phyloP scores from a whole-genome alignment of 2,888 invertebrate species.

The Diplolepis rosae region DNA sequence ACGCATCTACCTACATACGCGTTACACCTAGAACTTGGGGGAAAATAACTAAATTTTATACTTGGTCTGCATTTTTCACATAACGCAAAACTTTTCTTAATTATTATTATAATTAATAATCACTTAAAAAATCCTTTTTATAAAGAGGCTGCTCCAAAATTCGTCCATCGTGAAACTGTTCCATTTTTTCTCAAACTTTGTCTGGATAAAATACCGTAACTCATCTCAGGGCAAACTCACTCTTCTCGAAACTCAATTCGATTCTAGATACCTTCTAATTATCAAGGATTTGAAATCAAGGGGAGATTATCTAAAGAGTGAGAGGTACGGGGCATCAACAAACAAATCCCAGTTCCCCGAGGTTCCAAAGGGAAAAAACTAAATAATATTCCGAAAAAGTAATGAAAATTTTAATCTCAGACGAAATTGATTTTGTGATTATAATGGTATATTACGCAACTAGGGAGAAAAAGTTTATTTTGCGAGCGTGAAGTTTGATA shows the following conservation, averaged over 20 bases:
- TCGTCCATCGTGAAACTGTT: conserved; percentile 19
- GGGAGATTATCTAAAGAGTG: neutral
- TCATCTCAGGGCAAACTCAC: conserved; percentile 18
- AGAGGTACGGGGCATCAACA: conserved; percentile 32
- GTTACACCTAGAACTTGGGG: conserved; percentile 57
- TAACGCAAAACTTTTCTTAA: neutral
- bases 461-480: no score
- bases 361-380: no score
- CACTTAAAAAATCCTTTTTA: no score
- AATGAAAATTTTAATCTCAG: no score
- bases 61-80: neutral
- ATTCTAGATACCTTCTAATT: conserved; percentile 25
- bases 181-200: conserved; percentile 4
- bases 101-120: no score
- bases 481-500: no score
- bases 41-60: neutral
- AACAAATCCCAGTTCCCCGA: conserved; percentile 28
- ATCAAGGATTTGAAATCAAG: conserved; percentile 34
- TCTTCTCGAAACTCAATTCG: neutral
- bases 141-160: neutral
- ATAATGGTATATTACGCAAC: no score
- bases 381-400: no score
- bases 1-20: conserved; percentile 61
- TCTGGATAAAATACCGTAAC: conserved; percentile 9
- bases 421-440: no score